Evolutionary conservation across 2,113 vertebrate genomes (phyloP), one percentile per base, ranked within the genome.

Genomic region (Hippocampus comes): DNA sequence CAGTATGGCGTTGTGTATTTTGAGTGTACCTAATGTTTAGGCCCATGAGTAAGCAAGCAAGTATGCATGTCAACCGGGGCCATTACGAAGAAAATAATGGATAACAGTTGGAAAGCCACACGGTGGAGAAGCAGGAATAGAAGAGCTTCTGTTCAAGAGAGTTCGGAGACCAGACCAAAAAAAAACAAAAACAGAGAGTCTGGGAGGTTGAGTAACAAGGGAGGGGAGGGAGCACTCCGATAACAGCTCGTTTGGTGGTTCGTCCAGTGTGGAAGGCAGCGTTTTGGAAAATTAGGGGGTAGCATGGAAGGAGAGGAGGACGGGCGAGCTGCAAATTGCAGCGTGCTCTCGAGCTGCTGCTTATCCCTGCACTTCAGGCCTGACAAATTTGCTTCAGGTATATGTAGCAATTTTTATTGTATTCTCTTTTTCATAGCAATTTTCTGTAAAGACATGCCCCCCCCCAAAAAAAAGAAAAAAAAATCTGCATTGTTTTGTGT

Each of bases 271-370:
- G 76, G 76, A 78, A 83, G 73, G 79, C 82, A 82, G 81, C 90
- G 89, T 90, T 93, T 90, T 84, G 86, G 89, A 89, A 91, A 92
- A 91, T 91, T 84, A 92, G 84, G 90, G 88, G 86, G 81, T 85
- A 78, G 78, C 75, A 78, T 53, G 86, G 81, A 78, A 86, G 83
- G 21, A 56, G 82, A 87, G 68, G 76, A 59, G 56, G 23, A 14
- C 14, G 23, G 80, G 82, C 72, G 78, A 74, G 86, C 88, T 87
- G 84, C 75, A 91, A 91, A 91, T 91, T 91, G 86, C 78, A 83
- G 78, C 82, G 76, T 66, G 73, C 73, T 85, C 79, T 65, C 74
- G 87, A 89, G 86, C 87, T 91, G 89, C 85, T 84, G 69, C 74
- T 87, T 67, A 43, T 85, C 55, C 42, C 38, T 42, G 9, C n/a